Evolutionary conservation across 2,888 invertebrate species (phyloP).

Genomic region (Miltochrista miniata): DNA sequence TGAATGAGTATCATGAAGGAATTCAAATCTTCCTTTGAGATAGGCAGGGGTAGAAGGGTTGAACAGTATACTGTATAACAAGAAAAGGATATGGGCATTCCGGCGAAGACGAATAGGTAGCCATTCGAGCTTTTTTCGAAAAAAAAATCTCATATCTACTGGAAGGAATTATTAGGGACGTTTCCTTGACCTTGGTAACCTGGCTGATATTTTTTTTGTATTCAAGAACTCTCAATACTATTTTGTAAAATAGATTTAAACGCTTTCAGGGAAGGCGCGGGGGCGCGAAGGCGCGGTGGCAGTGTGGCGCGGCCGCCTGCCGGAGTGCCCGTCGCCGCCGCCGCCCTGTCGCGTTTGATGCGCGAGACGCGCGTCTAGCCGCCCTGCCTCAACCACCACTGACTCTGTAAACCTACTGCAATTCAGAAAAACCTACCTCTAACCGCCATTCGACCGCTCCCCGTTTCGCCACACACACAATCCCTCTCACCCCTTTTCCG

Average conservation of each 20-base stretch:
- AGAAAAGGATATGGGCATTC: too few relatives aligned
- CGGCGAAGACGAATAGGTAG: too few relatives aligned
- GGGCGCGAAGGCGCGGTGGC: constrained; percentile 51
- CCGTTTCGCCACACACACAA: constrained; percentile 26
- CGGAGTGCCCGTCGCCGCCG: constrained; percentile 59
- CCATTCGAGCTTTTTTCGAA: too few relatives aligned
- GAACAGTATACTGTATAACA: too few relatives aligned
- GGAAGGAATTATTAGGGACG: too few relatives aligned
- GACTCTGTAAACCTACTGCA: neutral
- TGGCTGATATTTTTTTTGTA: constrained; percentile 23
- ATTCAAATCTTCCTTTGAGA: too few relatives aligned
- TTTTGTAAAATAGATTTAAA: constrained; percentile 18
- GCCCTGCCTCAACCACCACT: constrained; percentile 29
- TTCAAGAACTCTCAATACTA: constrained; percentile 11
- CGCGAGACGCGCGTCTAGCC: constrained; percentile 32
- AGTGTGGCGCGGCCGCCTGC: constrained; percentile 68
- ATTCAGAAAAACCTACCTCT: constrained; percentile 16
- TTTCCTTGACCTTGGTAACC: constrained; percentile 21
- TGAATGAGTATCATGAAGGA: too few relatives aligned
- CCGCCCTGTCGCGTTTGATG: constrained; percentile 70
- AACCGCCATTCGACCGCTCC: constrained; percentile 13
- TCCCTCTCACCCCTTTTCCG: constrained; percentile 16
- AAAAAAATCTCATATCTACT: too few relatives aligned
- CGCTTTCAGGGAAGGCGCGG: constrained; percentile 68
- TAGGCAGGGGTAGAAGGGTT: too few relatives aligned